Evolutionary conservation across 2,797 vertebrate genomes (phyloP), one percentile per base, ranked within the genome.

Genomic region (Xyrichtys novacula): DNA sequence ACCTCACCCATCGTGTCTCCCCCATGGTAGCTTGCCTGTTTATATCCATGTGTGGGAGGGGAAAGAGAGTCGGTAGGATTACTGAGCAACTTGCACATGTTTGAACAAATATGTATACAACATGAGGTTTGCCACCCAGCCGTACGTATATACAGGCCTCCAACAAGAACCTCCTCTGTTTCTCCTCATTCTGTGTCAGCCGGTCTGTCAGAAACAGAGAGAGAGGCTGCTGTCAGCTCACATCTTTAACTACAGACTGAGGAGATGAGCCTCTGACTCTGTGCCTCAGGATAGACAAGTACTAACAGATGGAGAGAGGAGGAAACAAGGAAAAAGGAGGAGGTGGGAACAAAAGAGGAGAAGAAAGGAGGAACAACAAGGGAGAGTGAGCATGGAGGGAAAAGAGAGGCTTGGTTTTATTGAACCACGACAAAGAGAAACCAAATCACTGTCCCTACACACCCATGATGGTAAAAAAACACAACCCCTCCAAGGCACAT

Each of bases 31-130:
- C 65, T 12, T 31, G 65, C 74, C 75, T 88, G 84, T 89, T 89
- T 90, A 86, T 79, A 86, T 81, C 82, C 79, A 71, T 42, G 62
- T 68, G 83, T 81, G 81, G 80, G 83, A 78, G 81, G 70, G 66
- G 53, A 65, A 68, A 47, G 47, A 19, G 50, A 69, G 66, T 29
- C 57, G 44, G 76, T 70, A 66, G 82, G 95, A 96, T 96, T 96
- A 96, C 96, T 94, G 95, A 95, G 94, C 94, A 95, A 96, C 85
- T 95, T 91, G 92, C 92, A 96, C 94, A 86, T 95, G 94, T 96
- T 98, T 96, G 96, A 96, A 96, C 95, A 95, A 92, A 92, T 92
- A 91, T 93, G 91, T 94, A 93, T 90, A 92, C 91, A 95, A 87
- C 83, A 64, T 88, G 89, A 88, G 88, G 84, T 89, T 91, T 91